Percentiles rank a stretch among this genome's conserved stretches.
phyloP scores from a whole-genome alignment of 2,797 vertebrate species.

The Tokudaia tokunoshimensis region DNA sequence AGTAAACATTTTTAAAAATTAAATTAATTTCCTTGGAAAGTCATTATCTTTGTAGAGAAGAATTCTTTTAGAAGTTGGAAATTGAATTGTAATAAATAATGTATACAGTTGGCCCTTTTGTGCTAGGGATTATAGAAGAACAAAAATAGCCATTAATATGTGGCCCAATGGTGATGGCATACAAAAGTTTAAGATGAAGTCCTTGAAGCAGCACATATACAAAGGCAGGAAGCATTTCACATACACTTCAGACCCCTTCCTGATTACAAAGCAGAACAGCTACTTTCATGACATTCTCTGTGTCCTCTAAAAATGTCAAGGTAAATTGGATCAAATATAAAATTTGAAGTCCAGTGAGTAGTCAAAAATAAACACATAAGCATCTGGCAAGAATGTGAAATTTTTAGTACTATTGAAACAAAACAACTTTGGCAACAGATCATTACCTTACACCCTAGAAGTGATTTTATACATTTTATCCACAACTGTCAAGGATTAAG shows the following conservation, averaged over 20 bases:
- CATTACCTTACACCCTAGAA: not conserved
- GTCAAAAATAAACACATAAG: not conserved
- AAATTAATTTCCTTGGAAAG: constrained; percentile 30
- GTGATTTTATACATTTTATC: constrained; percentile 3
- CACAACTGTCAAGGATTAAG: not conserved
- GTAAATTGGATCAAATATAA: not conserved
- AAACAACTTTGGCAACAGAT: not conserved
- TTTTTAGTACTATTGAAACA: not conserved
- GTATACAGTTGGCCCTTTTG: not conserved
- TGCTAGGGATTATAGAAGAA: not conserved
- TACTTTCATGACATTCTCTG: not conserved
- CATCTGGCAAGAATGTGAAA: not conserved
- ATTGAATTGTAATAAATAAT: constrained; percentile 51
- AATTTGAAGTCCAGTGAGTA: constrained; percentile 20
- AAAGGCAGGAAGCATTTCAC: not conserved
- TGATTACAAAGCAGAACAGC: not conserved
- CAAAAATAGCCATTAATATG: not conserved
- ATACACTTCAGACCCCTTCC: not conserved
- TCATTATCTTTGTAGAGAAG: not conserved
- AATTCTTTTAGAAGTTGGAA: constrained; percentile 47
- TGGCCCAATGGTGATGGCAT: not conserved
- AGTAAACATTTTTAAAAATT: constrained; percentile 53
- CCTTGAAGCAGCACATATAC: not conserved
- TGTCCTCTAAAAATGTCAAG: constrained; percentile 6
- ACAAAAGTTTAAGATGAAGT: not conserved